Evolutionary conservation across 2,888 invertebrate species (phyloP), one percentile per base, ranked within the genome.

Genomic region (Lypha dubia): DNA sequence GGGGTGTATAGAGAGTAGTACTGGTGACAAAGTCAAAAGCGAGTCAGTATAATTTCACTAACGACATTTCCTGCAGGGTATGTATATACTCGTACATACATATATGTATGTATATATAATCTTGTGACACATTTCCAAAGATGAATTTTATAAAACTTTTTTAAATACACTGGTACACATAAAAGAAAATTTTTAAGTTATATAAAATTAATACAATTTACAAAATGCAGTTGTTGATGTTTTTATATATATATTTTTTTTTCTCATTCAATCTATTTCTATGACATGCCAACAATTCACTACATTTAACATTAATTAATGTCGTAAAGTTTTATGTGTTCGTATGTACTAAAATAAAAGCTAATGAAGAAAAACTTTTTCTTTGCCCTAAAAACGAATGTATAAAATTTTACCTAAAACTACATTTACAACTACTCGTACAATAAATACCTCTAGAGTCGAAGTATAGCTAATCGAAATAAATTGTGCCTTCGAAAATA

Each of bases 281-380:
- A 38, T 58, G 49, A 79, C 71, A 65, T 65, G 71, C 38, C 38
- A 67, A 71, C 63, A 63, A 65, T 77, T 83, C 67, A 60, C 67
- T 73, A 28, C 83, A 77, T 58, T 83, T 56, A 56, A 79, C 74
- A 79, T 83, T 74, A 83, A 83, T 79, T 70, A 83, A 79, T 63
- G 74, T 79, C 63, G 44, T 73, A 60, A 60, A 77, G 77, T 68
- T 67, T 49, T 24, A 24, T 58, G 17, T 38, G 9, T 13, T 22
- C 56, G 17, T 17, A 46, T n/a, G 46, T 20, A 73, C 22, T 35
- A 62, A 62, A 73, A 8, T 15, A 22, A 24, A 38, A 68, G 20
- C 46, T 9, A 51, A 41, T 6, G 46, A 46, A 44, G 7, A 51
- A 11, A 53, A 70, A 60, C 51, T 32, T 73, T 71, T 68, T 68